Conservation (phyloP, 2,797 vertebrate genomes). For the Diplodus puntazzo region DNA sequence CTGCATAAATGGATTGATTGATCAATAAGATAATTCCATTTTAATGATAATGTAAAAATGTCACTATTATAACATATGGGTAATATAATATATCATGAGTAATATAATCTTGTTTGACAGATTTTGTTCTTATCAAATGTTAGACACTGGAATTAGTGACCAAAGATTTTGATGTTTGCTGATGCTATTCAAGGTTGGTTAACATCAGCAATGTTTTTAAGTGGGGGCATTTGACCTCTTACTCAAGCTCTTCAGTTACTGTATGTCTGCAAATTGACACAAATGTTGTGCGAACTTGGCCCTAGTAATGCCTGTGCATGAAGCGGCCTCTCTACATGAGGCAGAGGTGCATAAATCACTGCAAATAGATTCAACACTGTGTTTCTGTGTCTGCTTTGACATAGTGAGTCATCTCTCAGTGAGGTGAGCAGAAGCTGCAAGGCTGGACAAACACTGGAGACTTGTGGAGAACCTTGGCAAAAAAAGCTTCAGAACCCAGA, state of each 20-base stretch:
- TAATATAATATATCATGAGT: too few relatives aligned
- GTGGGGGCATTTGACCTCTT: neutral
- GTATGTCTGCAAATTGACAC: neutral
- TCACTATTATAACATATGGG: too few relatives aligned
- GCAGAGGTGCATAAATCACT: slow-evolving; percentile 44
- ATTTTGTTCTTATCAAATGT: too few relatives aligned
- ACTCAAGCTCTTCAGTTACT: neutral
- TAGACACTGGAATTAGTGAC: too few relatives aligned
- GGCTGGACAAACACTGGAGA: slow-evolving; percentile 20
- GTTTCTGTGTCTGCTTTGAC: slow-evolving; percentile 8
- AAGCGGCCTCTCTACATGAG: slow-evolving; percentile 23
- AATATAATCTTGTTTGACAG: too few relatives aligned
- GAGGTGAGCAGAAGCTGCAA: slow-evolving; percentile 31
- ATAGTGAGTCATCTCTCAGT: slow-evolving; percentile 45
- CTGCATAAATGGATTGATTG: too few relatives aligned
- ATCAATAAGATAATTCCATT: too few relatives aligned
- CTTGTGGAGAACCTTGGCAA: slow-evolving; percentile 29
- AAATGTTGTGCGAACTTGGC: neutral
- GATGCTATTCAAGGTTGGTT: neutral
- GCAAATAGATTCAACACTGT: slow-evolving; percentile 24
- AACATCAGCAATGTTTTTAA: neutral
- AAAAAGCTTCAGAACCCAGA: neutral
- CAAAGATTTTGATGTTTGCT: neutral
- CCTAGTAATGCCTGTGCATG: slow-evolving; percentile 19
- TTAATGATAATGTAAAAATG: too few relatives aligned